phyloP scores from a whole-genome alignment of 2,888 invertebrate genomes.

The Fissipunctia ypsillon region DNA sequence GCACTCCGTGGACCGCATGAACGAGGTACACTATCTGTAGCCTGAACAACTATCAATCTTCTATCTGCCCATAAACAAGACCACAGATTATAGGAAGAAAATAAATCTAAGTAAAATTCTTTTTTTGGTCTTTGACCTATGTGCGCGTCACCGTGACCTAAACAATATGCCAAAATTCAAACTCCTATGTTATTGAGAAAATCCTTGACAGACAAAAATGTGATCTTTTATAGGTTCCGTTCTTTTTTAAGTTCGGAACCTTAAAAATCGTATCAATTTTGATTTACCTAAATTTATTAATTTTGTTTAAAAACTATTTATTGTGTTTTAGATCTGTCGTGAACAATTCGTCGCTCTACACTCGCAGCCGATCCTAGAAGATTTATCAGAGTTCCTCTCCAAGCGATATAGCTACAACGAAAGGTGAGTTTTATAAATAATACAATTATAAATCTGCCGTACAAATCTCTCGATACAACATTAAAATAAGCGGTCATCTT shows the following conservation, averaged over 20 bases:
- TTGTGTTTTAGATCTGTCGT: slow-evolving; percentile 94
- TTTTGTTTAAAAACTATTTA: no score
- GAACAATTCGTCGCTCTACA: slow-evolving; percentile 99
- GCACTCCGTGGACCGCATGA: slow-evolving; percentile 92
- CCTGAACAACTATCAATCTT: not conserved
- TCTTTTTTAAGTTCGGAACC: no score
- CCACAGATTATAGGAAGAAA: not conserved
- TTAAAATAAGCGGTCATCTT: not conserved
- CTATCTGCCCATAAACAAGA: not conserved
- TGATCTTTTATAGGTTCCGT: no score
- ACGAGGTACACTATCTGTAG: slow-evolving; percentile 42
- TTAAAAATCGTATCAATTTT: no score
- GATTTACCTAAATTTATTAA: not conserved
- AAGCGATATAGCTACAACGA: slow-evolving; percentile 92
- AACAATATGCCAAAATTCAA: no score
- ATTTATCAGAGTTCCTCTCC: slow-evolving; percentile 94
- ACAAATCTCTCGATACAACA: not conserved
- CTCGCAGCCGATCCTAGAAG: slow-evolving; percentile 96
- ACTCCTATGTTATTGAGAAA: not conserved
- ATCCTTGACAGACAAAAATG: not conserved
- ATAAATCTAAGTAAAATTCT: not conserved
- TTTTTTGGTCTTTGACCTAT: no score
- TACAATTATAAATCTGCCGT: not conserved
- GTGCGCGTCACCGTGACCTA: no score
- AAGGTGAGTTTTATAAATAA: slow-evolving; percentile 74